Evolutionary conservation across 2,113 vertebrate species (phyloP).

Genomic region (Gymnorhina tibicen): DNA sequence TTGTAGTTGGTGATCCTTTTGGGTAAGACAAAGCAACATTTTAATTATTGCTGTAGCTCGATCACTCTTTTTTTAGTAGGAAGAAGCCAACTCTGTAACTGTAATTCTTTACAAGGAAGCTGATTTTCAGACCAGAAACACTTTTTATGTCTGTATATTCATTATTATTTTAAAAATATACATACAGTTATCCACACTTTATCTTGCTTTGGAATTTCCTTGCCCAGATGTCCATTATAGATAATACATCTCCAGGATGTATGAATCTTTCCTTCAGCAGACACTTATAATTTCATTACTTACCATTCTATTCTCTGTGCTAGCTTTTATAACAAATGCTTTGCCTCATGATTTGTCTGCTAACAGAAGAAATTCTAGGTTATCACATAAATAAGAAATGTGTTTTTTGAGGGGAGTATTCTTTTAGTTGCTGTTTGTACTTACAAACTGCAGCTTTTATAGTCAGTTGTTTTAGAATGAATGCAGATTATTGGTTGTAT

Average conservation of each 20-base stretch:
- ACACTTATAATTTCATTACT: neutral
- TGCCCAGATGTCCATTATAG: neutral
- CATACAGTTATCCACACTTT: neutral
- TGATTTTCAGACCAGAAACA: neutral
- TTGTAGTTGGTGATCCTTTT: conserved; percentile 97
- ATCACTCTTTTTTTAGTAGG: neutral
- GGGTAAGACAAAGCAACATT: conserved; percentile 79
- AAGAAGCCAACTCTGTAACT: neutral
- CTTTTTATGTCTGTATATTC: neutral
- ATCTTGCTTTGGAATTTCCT: neutral
- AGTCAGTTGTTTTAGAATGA: neutral
- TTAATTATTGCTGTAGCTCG: neutral
- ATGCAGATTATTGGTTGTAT: neutral
- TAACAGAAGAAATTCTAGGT: neutral
- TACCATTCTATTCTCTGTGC: neutral
- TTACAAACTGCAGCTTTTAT: neutral
- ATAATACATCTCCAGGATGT: neutral
- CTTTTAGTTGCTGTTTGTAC: neutral
- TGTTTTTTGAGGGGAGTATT: neutral
- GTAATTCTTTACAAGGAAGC: neutral
- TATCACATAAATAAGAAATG: neutral
- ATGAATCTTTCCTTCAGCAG: neutral
- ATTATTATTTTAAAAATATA: neutral
- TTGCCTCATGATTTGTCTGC: neutral
- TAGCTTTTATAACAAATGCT: neutral